Evolutionary conservation across 2,113 vertebrate genomes (phyloP).

Genomic region (Syngnathus typhle): DNA sequence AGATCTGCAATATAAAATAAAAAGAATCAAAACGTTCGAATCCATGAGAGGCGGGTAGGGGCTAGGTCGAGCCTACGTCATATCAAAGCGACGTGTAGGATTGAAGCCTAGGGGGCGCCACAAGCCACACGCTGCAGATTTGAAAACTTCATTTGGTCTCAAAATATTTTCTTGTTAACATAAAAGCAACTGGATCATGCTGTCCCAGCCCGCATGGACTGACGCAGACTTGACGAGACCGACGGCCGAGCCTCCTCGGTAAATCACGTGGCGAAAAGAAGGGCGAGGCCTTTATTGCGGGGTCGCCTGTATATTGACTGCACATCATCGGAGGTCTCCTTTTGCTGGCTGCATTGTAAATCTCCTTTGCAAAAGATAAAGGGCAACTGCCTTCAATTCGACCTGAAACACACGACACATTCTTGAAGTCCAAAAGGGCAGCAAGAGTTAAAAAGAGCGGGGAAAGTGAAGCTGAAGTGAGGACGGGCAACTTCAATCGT

Average conservation of each 20-base stretch:
- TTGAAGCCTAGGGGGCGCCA: too few species aligned
- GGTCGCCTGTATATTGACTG: constrained; percentile 71
- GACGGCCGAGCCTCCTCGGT: constrained; percentile 70
- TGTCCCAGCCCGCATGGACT: constrained; percentile 58
- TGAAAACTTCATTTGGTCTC: neutral
- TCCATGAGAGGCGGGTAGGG: too few species aligned
- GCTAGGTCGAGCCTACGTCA: too few species aligned
- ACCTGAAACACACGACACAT: neutral
- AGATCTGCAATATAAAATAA: too few species aligned
- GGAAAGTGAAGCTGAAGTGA: neutral
- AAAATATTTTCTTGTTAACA: neutral
- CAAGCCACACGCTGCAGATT: too few species aligned
- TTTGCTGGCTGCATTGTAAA: constrained; percentile 51
- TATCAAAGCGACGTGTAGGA: too few species aligned
- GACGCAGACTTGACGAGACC: constrained; percentile 76
- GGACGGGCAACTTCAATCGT: neutral
- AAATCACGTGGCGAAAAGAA: constrained; percentile 75
- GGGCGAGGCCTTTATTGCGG: constrained; percentile 68
- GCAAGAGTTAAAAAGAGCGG: neutral
- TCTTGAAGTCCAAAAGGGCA: neutral
- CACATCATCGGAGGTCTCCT: constrained; percentile 54
- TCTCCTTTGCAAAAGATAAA: constrained; percentile 54
- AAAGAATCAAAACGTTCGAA: too few species aligned
- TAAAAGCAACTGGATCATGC: too few species aligned
- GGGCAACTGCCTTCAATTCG: constrained; percentile 22